These are phyloP conservation scores for Subacronicta megacephala DNA, from an alignment of 2,888 invertebrate species.

Conservation along the genomic window DNA sequence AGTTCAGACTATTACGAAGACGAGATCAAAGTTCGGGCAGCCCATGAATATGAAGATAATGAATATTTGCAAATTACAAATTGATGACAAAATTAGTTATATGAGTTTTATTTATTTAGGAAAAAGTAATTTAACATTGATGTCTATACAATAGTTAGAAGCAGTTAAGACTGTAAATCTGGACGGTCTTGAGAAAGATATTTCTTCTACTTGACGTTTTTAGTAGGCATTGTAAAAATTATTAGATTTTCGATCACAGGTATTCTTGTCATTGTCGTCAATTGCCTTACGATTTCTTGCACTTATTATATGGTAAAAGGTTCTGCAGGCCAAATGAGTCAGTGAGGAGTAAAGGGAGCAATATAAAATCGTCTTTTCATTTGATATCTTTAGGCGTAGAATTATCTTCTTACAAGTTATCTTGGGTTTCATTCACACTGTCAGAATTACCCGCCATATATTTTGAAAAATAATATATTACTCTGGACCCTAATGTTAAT, in stretches of 20 bases:
- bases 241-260: too few relatives aligned
- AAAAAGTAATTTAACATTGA: not conserved
- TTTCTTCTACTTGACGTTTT: too few relatives aligned
- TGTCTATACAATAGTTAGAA: not conserved
- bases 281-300: not conserved
- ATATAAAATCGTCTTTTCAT: not conserved
- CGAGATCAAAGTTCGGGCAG: not conserved
- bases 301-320: not conserved
- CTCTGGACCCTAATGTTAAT: conserved; percentile 1
- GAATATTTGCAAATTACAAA: not conserved
- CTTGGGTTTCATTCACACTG: not conserved
- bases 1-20: not conserved
- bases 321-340: not conserved
- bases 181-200: not conserved
- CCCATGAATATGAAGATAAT: not conserved
- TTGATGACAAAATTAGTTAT: not conserved
- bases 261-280: not conserved
- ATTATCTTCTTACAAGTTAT: conserved; percentile 1
- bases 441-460: not conserved
- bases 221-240: too few relatives aligned
- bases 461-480: conserved; percentile 5
- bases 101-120: conserved; percentile 2
- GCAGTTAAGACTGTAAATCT: not conserved
- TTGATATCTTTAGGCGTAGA: not conserved
- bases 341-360: not conserved